Conservation (phyloP, 2,888 invertebrate genomes). For the Eristalinus aeneus region DNA sequence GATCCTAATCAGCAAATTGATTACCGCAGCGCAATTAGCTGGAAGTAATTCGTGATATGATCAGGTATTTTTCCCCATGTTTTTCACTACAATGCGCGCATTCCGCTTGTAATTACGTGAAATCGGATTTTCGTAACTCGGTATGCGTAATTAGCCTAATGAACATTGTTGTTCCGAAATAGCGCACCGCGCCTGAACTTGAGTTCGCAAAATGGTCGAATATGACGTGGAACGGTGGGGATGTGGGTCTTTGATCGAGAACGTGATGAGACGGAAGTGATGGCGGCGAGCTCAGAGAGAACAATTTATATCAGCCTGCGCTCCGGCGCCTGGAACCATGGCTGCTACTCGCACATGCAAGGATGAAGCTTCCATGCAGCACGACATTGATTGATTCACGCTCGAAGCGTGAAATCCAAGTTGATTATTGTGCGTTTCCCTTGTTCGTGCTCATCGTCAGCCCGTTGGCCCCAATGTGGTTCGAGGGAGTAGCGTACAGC, state of each 20-base stretch:
- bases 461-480: neutral
- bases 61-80: slow-evolving; percentile 66
- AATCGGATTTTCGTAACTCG: slow-evolving; percentile 68
- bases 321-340: neutral
- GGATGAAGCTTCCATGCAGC: slow-evolving; percentile 22
- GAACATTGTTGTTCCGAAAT: slow-evolving; percentile 66
- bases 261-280: slow-evolving; percentile 28
- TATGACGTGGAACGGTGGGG: neutral
- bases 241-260: slow-evolving; percentile 35
- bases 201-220: neutral
- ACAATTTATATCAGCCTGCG: slow-evolving; percentile 9
- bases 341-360: neutral
- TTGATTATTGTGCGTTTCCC: slow-evolving; percentile 49
- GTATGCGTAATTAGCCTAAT: slow-evolving; percentile 70
- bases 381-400: slow-evolving; percentile 64
- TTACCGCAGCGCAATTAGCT: slow-evolving; percentile 69
- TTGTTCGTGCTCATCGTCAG: neutral
- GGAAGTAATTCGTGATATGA: slow-evolving; percentile 68
- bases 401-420: slow-evolving; percentile 39
- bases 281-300: slow-evolving; percentile 8
- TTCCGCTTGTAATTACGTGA: slow-evolving; percentile 69
- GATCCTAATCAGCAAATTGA: slow-evolving; percentile 70
- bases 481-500: neutral
- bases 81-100: slow-evolving; percentile 67
- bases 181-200: slow-evolving; percentile 26